Base-by-base conservation (phyloP, 2,797 vertebrate species). In the Telmatherina bonti region DNA sequence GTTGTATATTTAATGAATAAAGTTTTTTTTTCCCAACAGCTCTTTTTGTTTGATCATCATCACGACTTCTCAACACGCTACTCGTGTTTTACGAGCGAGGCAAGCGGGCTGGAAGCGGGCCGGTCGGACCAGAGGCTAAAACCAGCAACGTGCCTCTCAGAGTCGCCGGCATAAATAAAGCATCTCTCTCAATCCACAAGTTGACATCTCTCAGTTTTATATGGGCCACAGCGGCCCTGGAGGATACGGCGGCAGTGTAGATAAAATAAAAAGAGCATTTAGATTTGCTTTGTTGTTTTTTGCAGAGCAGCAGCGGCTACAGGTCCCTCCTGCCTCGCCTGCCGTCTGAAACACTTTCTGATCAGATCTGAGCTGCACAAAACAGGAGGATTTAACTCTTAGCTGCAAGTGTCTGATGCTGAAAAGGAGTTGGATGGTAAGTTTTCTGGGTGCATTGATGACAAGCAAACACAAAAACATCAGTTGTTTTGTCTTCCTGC, bases 181-280 rank as follows among this genome's bases (percentile, higher is more conserved):
- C 76, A 83, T 82, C 71, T 63, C 76, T 83, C 81, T 79, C 81
- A 31, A 81, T 80, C 70, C 78, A 69, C 61, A 78, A 63, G 78
- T 36, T 85, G 91, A 90, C 84, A 86, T 84, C 80, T 62, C 88
- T 89, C 71, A 56, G 74, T 83, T 85, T 87, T 88, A 90, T 88
- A 61, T 83, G 83, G 84, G 81, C 83, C 82, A 85, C 78, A 47
- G 76, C 13, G 83, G 79, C 82, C 88, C 91, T 75, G 85, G 80
- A 89, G 85, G 86, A 86, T 83, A 89, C 91, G 82, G 89, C 86
- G 82, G 83, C 78, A 76, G 67, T 70, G 85, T 84, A 88, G 79
- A 89, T 88, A 78, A 92, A 90, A 91, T 89, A 89, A 90, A 58
- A 90, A 89, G 82, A 88, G 82, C 87, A 83, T 91, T 90, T 88